Conservation (phyloP, 2,888 invertebrate species). For the Tineola bisselliella region DNA sequence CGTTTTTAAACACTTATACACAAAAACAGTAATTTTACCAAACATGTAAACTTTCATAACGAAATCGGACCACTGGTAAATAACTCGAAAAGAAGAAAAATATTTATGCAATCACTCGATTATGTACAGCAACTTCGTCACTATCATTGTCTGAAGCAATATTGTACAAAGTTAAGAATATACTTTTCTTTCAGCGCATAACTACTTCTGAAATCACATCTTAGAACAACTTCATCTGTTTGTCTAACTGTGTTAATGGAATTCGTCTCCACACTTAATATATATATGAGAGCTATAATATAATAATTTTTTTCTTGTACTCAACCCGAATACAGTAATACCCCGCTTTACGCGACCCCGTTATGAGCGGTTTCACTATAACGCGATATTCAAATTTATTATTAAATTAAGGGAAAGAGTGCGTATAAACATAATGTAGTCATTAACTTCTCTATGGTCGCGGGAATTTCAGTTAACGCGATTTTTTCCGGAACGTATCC, state of each 20-base stretch:
- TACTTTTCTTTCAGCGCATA: not conserved
- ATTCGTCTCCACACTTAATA: not conserved
- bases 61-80: not conserved
- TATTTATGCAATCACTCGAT: not conserved
- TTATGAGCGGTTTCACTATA: no score
- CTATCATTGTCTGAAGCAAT: slow-evolving; percentile 1
- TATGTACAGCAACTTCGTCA: not conserved
- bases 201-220: not conserved
- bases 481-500: no score
- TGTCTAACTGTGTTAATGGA: not conserved
- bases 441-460: no score
- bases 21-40: not conserved
- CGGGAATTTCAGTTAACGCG: no score
- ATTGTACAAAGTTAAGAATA: not conserved
- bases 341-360: no score
- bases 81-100: not conserved
- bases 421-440: no score
- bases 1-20: not conserved
- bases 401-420: no score
- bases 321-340: no score
- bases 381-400: no score
- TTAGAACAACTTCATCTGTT: not conserved
- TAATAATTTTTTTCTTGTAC: no score
- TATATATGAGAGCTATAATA: no score
- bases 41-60: not conserved